Evolutionary conservation across 2,113 vertebrate genomes (phyloP).

Genomic region (Chionis minor): DNA sequence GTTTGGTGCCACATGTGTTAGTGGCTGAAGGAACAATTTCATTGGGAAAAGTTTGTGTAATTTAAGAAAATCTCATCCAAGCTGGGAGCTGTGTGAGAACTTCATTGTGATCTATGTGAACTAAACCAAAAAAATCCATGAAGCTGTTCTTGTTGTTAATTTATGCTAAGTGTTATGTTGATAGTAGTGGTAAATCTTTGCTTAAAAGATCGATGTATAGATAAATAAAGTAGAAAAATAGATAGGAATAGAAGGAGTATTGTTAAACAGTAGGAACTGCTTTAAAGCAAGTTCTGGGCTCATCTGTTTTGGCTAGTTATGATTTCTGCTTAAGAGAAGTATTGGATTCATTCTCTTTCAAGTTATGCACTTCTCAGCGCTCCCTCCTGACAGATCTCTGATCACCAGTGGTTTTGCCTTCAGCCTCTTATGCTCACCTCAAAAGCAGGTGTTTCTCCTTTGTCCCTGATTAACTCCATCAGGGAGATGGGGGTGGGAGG

Average conservation of each 20-base stretch:
- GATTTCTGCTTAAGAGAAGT: neutral
- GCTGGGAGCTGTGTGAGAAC: neutral
- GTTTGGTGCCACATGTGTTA: neutral
- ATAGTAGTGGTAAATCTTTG: slow-evolving; percentile 44
- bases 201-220: neutral
- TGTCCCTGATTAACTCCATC: neutral
- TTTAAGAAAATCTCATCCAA: neutral
- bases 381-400: neutral
- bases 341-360: neutral
- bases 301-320: neutral
- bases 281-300: neutral
- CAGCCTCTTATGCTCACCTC: neutral
- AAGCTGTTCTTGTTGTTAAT: slow-evolving; percentile 30
- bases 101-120: slow-evolving; percentile 21
- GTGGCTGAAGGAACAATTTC: neutral
- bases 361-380: neutral
- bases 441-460: neutral
- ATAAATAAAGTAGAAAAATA: slow-evolving; percentile 16
- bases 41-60: neutral
- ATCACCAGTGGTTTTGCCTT: neutral
- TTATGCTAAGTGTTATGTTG: slow-evolving; percentile 31
- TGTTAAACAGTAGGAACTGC: neutral
- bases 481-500: neutral
- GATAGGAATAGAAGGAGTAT: neutral
- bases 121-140: slow-evolving; percentile 1